These are phyloP conservation scores for Meriones psammophilus DNA, from an alignment of 2,797 vertebrate species.

Conservation along the genomic window DNA sequence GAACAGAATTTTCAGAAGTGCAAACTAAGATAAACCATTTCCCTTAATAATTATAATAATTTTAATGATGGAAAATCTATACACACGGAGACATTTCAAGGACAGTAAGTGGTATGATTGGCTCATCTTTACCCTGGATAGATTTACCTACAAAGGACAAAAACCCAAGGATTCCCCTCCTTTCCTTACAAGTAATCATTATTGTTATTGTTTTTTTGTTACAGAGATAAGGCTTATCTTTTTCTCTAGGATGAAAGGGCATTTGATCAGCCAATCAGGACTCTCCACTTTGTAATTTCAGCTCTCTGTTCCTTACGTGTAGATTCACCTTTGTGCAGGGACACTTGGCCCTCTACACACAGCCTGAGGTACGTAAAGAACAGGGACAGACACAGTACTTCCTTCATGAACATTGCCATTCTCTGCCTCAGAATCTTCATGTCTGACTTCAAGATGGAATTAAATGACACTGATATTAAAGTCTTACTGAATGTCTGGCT, in stretches of 20 bases:
- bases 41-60: background rate
- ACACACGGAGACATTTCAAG: background rate
- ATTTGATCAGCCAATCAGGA: background rate
- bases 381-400: background rate
- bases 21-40: background rate
- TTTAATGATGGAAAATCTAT: background rate
- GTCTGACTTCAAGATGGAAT: background rate
- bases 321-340: background rate
- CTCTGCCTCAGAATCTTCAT: background rate
- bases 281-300: background rate
- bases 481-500: background rate
- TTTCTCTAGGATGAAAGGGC: background rate
- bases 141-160: background rate
- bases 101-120: background rate
- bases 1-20: background rate
- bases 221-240: background rate
- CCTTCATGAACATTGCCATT: background rate
- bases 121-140: background rate
- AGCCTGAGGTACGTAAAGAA: background rate
- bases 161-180: background rate
- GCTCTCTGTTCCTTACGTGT: background rate
- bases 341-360: background rate
- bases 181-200: background rate
- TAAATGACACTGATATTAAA: background rate
- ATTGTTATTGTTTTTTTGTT: background rate